Conservation (phyloP, 2,113 vertebrate species). For the Phylloscopus trochilus region DNA sequence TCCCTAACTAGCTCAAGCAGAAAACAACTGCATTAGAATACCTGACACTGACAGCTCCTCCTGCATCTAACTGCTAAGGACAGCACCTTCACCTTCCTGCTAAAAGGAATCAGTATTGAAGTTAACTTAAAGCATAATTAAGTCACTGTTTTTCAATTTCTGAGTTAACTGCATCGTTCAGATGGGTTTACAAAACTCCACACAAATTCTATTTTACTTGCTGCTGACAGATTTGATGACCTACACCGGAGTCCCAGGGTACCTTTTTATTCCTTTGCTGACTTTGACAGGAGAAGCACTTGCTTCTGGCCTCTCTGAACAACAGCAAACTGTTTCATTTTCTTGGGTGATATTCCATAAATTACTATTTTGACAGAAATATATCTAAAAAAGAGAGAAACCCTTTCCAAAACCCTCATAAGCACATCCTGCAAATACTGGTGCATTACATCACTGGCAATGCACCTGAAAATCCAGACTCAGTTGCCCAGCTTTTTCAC, state of each 20-base stretch:
- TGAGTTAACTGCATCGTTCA: neutral
- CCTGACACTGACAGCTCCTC: neutral
- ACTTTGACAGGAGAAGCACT: neutral
- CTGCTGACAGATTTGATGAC: neutral
- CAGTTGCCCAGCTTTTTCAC: neutral
- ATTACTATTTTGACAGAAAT: neutral
- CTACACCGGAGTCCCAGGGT: neutral
- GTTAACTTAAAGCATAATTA: neutral
- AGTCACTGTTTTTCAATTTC: neutral
- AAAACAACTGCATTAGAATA: neutral
- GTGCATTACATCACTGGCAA: neutral
- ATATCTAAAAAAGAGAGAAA: neutral
- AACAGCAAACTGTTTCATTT: neutral
- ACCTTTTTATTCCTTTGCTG: neutral
- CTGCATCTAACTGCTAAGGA: neutral
- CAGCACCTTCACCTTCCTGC: neutral
- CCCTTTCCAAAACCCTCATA: neutral
- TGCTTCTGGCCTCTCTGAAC: neutral
- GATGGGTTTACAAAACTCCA: neutral
- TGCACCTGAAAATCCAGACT: neutral
- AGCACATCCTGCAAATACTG: neutral
- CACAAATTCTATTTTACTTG: neutral
- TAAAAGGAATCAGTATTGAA: neutral
- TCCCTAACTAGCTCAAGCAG: neutral
- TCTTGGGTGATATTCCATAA: neutral